Base-by-base conservation (phyloP, 2,888 invertebrate species). In the Apoda limacodes region DNA sequence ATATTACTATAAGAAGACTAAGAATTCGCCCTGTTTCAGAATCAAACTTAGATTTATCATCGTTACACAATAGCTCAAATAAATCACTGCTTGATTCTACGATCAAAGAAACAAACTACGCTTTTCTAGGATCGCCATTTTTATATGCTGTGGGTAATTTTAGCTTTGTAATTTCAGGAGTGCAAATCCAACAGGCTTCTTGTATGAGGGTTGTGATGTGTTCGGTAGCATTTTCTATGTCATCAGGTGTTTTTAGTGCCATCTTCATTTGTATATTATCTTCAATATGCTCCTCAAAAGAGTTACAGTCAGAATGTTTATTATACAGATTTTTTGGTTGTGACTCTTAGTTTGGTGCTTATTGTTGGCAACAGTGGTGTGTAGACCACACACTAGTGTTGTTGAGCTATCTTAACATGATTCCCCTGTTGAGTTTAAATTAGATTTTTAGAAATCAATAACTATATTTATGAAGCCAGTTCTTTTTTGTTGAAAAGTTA, bases 231-330 rank as follows among this genome's bases (percentile, higher is more conserved):
- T 27, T 21, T 17, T 42, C 30, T 3, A 35, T 24, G 13, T 36
- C 35, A 6, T 34, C 29, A 13, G 25, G 13, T 10, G 28, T 28
- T 27, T 38, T 38, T 1, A 39, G 30, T 1, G 32, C 15, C 3
- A 40, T 7, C 13, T 38, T 33, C 19, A 40, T 9, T 1, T 37
- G 13, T 2, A 39, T 23, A 5, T 30, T 25, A 9, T 29, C 24
- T 1, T 29, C 26, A 4, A 33, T 25, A 13, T 11, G 32, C 12
- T 35, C 35, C 4, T 34, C 13, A 13, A 42, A 42, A 2, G 25
- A 28, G 2, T 30, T 12, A 39, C 45, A 45, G 19, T 43, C 37
- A 1, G 45, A 43, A 1, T 26, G 7, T 13, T 34, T 31, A 22
- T 40, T 43, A 15, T 22, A 28, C 0, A 43, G 28, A 5, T 7